Conservation (phyloP, 2,797 vertebrate genomes). For the Argyrosomus regius region DNA sequence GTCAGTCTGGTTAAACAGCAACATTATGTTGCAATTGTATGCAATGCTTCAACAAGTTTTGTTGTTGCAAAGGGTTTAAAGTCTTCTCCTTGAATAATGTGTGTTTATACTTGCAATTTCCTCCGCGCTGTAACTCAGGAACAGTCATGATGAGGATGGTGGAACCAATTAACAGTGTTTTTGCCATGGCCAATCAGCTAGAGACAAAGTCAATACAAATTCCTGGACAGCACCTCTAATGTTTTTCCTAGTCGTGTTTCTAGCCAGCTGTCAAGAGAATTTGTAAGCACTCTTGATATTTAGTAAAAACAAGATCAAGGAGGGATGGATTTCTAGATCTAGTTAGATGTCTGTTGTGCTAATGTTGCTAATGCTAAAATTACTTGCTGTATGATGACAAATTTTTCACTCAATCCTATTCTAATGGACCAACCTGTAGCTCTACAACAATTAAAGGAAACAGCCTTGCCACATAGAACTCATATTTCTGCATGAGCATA, state of each 20-base stretch:
- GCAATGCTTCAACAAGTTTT: neutral
- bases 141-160: neutral
- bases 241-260: conserved; percentile 5
- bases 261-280: conserved; percentile 2
- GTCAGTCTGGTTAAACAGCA: neutral
- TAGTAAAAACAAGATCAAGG: neutral
- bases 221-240: conserved; percentile 8
- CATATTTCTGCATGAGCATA: neutral
- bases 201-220: conserved; percentile 25
- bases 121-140: conserved; percentile 5
- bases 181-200: conserved; percentile 5
- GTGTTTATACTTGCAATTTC: conserved; percentile 20
- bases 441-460: conserved; percentile 4
- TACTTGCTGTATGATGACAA: neutral
- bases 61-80: conserved; percentile 26
- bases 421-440: neutral
- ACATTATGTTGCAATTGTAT: conserved; percentile 13
- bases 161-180: conserved; percentile 36
- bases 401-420: neutral
- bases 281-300: conserved; percentile 5
- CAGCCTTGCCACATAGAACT: neutral
- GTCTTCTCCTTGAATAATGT: conserved; percentile 8
- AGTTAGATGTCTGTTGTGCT: neutral
- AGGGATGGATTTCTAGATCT: neutral
- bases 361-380: neutral